A percentile compares a stretch with the other conserved stretches of the same genome.
Conservation (phyloP, 2,797 vertebrate genomes). For the Oreochromis mossambicus region DNA sequence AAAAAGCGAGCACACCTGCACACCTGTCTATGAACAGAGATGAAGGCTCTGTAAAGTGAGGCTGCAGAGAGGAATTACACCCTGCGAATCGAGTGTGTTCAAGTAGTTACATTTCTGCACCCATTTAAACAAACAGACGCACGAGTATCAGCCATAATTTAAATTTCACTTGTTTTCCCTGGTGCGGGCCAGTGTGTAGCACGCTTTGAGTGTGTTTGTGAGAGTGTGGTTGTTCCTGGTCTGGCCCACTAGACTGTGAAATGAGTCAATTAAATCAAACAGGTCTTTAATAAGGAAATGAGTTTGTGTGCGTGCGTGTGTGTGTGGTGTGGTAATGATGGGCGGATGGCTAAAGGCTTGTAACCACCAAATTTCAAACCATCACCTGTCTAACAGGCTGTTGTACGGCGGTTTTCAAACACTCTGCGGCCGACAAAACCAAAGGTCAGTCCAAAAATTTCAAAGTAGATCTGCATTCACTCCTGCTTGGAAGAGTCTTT, state of each 20-base stretch:
- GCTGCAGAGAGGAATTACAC: background rate
- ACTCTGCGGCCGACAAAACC: background rate
- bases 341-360: background rate
- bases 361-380: background rate
- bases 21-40: background rate
- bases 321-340: background rate
- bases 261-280: constrained; percentile 70
- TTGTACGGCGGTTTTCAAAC: background rate
- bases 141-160: background rate
- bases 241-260: constrained; percentile 69
- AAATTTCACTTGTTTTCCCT: background rate
- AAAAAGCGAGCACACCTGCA: background rate
- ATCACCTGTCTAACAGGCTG: background rate
- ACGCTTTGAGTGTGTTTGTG: constrained; percentile 6
- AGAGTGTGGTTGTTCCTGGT: constrained; percentile 4
- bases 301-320: background rate
- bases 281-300: constrained; percentile 65
- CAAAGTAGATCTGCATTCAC: background rate
- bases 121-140: background rate
- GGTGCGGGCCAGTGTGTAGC: background rate
- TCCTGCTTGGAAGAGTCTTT: background rate
- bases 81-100: background rate
- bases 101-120: background rate
- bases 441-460: background rate
- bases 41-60: background rate